Evolutionary conservation across 2,888 invertebrate species (phyloP).

Genomic region (Tinea trinotella): DNA sequence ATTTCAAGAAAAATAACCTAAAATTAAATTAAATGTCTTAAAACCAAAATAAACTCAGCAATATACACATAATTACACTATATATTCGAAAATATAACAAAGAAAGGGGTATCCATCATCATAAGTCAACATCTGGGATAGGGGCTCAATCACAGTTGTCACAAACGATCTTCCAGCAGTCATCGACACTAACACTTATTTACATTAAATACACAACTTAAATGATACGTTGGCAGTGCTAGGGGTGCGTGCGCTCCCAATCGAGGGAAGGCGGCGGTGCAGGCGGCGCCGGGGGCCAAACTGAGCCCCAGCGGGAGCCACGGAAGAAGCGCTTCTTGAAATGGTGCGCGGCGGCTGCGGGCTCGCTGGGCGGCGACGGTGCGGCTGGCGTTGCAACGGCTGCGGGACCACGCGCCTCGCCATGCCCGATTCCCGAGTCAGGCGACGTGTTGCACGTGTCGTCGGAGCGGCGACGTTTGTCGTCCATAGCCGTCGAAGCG

Average conservation of each 20-base stretch:
- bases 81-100: conserved; percentile 64
- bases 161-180: conserved; percentile 21
- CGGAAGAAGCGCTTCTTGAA: conserved; percentile 88
- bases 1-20: conserved; percentile 30
- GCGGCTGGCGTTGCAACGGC: conserved; percentile 68
- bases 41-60: conserved; percentile 67
- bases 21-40: conserved; percentile 64
- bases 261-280: conserved; percentile 56
- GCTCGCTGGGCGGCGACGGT: too few species aligned
- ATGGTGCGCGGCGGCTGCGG: conserved; percentile 33
- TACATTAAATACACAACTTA: conserved; percentile 23
- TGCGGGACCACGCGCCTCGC: conserved; percentile 58
- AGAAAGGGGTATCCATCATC: conserved; percentile 29
- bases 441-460: conserved; percentile 89
- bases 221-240: background rate
- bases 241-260: conserved; percentile 61
- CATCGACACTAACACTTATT: conserved; percentile 20
- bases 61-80: conserved; percentile 72
- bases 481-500: conserved; percentile 92
- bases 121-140: conserved; percentile 9
- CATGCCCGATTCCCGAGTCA: conserved; percentile 87
- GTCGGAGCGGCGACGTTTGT: conserved; percentile 87
- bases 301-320: conserved; percentile 74
- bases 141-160: conserved; percentile 26
- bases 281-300: conserved; percentile 36